Conservation (phyloP, 1,140 invertebrate species). For the Gyrodactylus bullatarudis region DNA sequence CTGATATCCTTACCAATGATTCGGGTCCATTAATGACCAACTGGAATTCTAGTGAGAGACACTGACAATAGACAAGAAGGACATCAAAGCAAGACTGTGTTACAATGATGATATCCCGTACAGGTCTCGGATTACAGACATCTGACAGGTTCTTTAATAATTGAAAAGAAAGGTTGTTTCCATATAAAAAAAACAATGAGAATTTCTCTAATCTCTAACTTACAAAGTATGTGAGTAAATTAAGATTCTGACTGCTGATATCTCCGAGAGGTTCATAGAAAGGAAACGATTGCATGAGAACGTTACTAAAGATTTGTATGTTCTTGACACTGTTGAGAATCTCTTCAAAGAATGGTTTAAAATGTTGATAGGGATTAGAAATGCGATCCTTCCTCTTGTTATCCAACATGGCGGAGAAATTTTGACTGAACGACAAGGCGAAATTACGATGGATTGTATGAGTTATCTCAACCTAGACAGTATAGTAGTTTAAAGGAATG, state of each 20-base stretch:
- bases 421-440: neutral
- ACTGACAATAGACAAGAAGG: neutral
- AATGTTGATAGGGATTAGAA: neutral
- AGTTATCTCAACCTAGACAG: neutral
- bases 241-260: neutral
- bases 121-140: neutral
- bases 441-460: neutral
- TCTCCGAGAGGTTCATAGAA: neutral
- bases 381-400: neutral
- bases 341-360: neutral
- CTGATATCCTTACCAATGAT: neutral
- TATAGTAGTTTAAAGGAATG: too few species aligned
- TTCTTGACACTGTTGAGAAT: neutral
- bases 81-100: neutral
- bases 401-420: neutral
- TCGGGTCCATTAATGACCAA: neutral
- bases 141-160: neutral
- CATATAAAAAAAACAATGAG: neutral
- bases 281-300: neutral
- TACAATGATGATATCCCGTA: neutral
- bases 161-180: neutral
- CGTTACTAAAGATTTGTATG: neutral
- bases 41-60: neutral
- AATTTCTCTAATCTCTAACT: too few species aligned
- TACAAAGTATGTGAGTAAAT: neutral